A percentile compares a stretch with the other conserved stretches of the same genome.
phyloP scores from a whole-genome alignment of 2,888 invertebrate species.

The Tenthredo amoena region DNA sequence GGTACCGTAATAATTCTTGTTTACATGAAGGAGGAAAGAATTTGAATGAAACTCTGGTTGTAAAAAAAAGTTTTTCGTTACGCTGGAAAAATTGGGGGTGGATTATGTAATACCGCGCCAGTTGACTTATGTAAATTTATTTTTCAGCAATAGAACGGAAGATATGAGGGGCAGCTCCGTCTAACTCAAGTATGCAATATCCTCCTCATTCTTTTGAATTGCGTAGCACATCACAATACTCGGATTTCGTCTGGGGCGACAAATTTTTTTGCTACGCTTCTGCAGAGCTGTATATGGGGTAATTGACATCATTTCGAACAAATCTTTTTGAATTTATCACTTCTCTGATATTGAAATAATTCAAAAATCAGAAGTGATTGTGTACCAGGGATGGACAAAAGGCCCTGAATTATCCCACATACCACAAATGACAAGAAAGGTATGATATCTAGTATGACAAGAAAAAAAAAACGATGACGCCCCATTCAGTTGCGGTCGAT shows the following conservation, averaged over 20 bases:
- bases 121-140: not conserved
- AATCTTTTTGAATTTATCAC: not conserved
- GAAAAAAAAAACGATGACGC: not conserved
- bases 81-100: not conserved
- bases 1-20: not conserved
- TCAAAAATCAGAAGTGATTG: no score
- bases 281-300: not conserved
- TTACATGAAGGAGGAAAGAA: not conserved
- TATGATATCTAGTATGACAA: no score
- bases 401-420: no score
- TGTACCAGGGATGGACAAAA: no score
- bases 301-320: not conserved
- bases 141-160: not conserved
- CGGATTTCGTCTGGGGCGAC: not conserved
- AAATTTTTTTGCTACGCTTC: not conserved
- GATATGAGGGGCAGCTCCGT: not conserved
- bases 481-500: conserved; percentile 26
- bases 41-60: not conserved
- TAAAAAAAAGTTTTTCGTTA: not conserved
- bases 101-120: not conserved
- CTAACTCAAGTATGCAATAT: not conserved
- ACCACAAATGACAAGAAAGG: no score
- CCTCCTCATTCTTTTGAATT: not conserved
- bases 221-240: not conserved
- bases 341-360: not conserved